These are phyloP conservation scores for Saccostrea cuccullata DNA, from an alignment of 1,140 invertebrate genomes.

Conservation along the genomic window DNA sequence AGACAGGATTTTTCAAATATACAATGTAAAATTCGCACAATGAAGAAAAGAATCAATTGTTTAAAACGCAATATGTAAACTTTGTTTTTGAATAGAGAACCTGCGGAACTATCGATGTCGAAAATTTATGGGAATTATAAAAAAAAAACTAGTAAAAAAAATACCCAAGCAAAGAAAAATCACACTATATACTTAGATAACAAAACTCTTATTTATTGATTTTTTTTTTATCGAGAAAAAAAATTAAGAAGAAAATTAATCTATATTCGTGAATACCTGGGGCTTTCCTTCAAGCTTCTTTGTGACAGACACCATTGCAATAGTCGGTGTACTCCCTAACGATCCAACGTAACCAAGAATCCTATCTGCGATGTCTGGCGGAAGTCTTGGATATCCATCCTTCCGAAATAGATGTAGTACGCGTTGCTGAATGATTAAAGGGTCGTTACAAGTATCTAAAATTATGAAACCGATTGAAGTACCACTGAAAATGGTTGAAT, in stretches of 20 bases:
- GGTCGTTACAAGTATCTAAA: conserved; percentile 31
- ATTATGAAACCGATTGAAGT: conserved; percentile 7
- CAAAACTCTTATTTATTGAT: too few species aligned
- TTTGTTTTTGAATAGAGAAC: too few species aligned
- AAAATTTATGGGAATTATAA: too few species aligned
- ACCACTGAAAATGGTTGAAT: neutral
- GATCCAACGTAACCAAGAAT: conserved; percentile 23
- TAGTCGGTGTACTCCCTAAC: neutral
- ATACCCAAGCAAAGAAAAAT: too few species aligned
- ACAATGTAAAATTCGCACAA: too few species aligned
- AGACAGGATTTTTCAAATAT: too few species aligned
- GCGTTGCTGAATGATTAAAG: neutral
- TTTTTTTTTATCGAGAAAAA: too few species aligned
- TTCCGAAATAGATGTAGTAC: neutral
- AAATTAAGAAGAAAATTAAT: neutral
- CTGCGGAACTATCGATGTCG: too few species aligned
- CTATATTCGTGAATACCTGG: neutral
- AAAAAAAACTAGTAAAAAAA: too few species aligned
- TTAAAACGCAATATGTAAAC: too few species aligned
- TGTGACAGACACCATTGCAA: neutral
- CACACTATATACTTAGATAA: too few species aligned
- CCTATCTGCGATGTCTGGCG: neutral
- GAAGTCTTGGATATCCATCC: neutral
- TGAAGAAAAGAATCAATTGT: too few species aligned
- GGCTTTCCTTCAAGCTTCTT: conserved; percentile 25